Evolutionary conservation across 2,797 vertebrate species (phyloP), one percentile per base, ranked within the genome.

Genomic region (Hippocampus kuda): DNA sequence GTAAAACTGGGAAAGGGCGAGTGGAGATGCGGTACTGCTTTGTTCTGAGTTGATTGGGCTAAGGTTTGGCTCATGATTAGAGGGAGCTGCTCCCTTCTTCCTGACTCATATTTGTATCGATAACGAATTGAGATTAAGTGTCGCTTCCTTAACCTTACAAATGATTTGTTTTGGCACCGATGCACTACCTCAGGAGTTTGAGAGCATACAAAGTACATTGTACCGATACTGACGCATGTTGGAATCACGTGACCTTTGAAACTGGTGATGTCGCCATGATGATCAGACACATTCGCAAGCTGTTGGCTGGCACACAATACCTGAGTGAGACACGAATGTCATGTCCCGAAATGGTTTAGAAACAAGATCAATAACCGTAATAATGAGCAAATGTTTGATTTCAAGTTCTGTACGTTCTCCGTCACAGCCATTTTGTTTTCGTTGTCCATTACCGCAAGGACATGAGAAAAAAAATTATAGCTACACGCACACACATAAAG

Each of bases 241-340:
- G 90, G 89, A 91, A 92, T 90, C 78, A 88, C 84, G 89, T 83
- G 88, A 92, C 94, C 51, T 91, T 92, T 88, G 89, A 83, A 88
- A 89, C 88, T 91, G 90, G 89, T 73, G 78, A 80, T 79, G 80
- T 91, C 92, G 89, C 92, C 92, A 92, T 93, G 91, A 92, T 93
- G 92, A 94, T 94, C 94, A 92, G 93, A 97, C 96, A 98, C 96
- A 99, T 99, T 98, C 97, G 98, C 93, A 94, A 95, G 95, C 94
- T 98, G 95, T 97, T 96, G 94, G 94, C 95, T 95, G 93, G 93
- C 93, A 95, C 95, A 93, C 94, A 93, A 94, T 98, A 98, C 97
- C 97, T 99, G 97, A 99, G 96, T 95, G 95, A 98, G 93, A 95
- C 94, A 93, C 92, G 91, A 92, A 86, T 93, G 93, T 91, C 93